Conservation (phyloP, 2,113 vertebrate species). For the Solenodon paradoxus region DNA sequence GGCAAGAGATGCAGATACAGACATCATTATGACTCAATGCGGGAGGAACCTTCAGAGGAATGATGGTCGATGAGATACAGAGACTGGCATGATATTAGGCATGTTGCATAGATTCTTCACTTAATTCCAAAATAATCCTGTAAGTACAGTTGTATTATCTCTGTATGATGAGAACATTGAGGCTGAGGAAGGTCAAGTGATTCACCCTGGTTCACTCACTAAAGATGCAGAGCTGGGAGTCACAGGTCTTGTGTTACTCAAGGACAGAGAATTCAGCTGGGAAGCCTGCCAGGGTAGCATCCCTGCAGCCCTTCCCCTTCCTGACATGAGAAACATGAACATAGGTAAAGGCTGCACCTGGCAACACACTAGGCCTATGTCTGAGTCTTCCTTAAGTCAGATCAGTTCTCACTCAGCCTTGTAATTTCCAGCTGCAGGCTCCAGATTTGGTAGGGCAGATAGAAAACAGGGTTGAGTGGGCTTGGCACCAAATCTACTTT, state of each 20-base stretch:
- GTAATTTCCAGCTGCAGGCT: conserved; percentile 34
- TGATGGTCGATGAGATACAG: background rate
- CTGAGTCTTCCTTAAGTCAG: background rate
- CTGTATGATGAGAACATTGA: background rate
- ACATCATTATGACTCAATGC: background rate
- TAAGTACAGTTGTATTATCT: background rate
- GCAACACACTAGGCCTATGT: background rate
- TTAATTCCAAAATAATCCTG: background rate
- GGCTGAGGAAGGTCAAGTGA: background rate
- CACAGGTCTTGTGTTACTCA: background rate
- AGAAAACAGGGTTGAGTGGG: background rate
- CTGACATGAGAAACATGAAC: background rate
- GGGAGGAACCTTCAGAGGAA: background rate
- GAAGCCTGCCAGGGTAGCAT: fast-evolving
- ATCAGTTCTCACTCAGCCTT: conserved; percentile 18
- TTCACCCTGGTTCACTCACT: background rate
- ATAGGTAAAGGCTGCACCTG: background rate
- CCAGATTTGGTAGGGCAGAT: background rate
- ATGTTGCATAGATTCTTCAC: background rate
- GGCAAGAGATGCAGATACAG: background rate
- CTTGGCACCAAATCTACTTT: background rate
- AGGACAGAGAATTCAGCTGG: background rate
- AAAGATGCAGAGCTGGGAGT: background rate
- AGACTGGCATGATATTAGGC: background rate
- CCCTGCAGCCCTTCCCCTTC: no score